phyloP scores from a whole-genome alignment of 2,113 vertebrate species.

The Alligator mississippiensis region DNA sequence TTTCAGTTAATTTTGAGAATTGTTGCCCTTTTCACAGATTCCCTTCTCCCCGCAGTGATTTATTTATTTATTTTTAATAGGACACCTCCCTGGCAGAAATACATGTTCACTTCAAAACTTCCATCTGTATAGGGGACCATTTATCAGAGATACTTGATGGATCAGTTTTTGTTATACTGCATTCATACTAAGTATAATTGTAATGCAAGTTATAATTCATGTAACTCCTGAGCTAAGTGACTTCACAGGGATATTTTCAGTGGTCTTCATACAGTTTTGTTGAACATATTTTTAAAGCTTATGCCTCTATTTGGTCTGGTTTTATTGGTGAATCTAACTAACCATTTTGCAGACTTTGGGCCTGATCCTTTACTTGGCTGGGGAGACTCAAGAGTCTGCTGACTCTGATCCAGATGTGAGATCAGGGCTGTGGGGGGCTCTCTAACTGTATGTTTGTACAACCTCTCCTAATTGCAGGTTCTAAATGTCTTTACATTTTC shows the following conservation, averaged over 20 bases:
- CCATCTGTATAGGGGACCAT: constrained; percentile 49
- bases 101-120: not conserved
- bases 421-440: not conserved
- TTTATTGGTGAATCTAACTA: not conserved
- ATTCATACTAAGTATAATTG: not conserved
- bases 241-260: constrained; percentile 8
- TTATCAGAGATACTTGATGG: constrained; percentile 29
- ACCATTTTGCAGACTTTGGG: constrained; percentile 3
- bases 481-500: not conserved
- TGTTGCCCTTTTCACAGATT: not conserved
- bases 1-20: not conserved
- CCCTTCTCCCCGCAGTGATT: constrained; percentile 36
- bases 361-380: not conserved
- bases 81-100: not conserved
- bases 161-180: constrained; percentile 10
- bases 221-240: not conserved
- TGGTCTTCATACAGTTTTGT: constrained; percentile 2
- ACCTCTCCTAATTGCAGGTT: constrained; percentile 37
- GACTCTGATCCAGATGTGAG: not conserved
- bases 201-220: constrained; percentile 21
- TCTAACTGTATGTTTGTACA: not conserved
- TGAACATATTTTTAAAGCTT: not conserved
- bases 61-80: not conserved
- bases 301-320: not conserved
- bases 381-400: not conserved